These are phyloP conservation scores for Ailurus styani DNA, from an alignment of 2,113 vertebrate genomes.

Conservation along the genomic window DNA sequence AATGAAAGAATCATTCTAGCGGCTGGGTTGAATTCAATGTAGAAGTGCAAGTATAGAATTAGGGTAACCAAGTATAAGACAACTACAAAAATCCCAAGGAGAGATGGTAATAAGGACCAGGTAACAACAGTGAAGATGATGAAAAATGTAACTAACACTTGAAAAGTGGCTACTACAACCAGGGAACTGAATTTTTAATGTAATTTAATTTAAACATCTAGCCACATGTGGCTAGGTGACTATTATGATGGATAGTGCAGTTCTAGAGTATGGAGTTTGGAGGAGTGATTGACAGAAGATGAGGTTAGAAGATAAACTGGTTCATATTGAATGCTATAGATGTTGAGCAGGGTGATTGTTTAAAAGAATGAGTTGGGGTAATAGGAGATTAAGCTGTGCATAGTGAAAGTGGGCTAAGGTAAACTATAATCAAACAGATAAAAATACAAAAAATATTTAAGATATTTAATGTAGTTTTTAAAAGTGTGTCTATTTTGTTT, in stretches of 20 bases:
- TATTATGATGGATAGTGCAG: not conserved
- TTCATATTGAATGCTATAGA: not conserved
- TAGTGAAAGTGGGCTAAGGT: not conserved
- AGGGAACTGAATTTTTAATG: not conserved
- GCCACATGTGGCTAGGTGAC: not conserved
- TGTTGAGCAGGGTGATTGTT: not conserved
- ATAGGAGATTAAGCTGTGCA: not conserved
- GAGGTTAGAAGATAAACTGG: not conserved
- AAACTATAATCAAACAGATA: not conserved
- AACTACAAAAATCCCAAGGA: not conserved
- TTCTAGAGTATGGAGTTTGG: not conserved
- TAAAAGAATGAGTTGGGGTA: not conserved
- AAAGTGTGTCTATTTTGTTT: not conserved
- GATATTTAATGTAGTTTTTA: not conserved
- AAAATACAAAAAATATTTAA: not conserved
- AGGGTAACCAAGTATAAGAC: not conserved
- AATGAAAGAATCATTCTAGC: not conserved
- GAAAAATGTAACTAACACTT: not conserved
- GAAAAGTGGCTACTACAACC: not conserved
- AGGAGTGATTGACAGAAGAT: not conserved
- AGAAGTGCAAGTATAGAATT: not conserved
- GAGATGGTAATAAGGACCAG: not conserved
- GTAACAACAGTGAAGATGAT: not conserved
- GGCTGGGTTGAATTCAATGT: not conserved
- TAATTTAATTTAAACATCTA: not conserved